Percentiles rank a stretch among this genome's conserved stretches.
phyloP scores from a whole-genome alignment of 2,113 vertebrate species.

The Geococcyx californianus region DNA sequence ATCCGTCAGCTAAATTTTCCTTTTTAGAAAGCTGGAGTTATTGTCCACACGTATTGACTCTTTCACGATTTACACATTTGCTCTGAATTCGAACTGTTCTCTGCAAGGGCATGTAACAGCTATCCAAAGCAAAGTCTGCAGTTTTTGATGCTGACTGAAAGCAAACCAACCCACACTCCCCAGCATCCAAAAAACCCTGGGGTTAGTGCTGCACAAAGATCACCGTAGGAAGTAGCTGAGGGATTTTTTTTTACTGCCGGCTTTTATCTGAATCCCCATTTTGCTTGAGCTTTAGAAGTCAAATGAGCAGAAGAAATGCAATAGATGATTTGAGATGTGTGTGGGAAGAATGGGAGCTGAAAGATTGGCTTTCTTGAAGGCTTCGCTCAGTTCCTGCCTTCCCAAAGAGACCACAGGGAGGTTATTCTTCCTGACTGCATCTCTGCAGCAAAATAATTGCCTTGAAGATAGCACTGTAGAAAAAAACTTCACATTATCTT shows the following conservation, averaged over 20 bases:
- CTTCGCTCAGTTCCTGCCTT: conserved; percentile 52
- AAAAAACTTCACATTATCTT: not conserved
- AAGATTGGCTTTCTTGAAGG: conserved; percentile 39
- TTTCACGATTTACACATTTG: not conserved
- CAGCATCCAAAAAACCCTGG: conserved; percentile 34
- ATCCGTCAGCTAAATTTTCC: not conserved
- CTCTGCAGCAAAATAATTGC: conserved; percentile 10
- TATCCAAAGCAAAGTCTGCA: not conserved
- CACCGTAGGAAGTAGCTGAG: conserved; percentile 29
- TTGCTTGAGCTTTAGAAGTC: conserved; percentile 63
- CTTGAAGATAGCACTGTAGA: not conserved
- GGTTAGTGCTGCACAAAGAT: conserved; percentile 55
- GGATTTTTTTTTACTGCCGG: not conserved
- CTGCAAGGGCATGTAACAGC: not conserved
- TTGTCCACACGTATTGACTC: not conserved
- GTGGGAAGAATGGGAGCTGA: conserved; percentile 60
- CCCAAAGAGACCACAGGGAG: not conserved
- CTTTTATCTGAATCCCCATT: conserved; percentile 56
- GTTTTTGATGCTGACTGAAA: conserved; percentile 22
- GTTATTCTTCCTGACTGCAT: conserved; percentile 50
- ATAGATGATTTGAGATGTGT: conserved; percentile 55
- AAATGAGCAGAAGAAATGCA: conserved; percentile 69
- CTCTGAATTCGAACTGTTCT: not conserved
- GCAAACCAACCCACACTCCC: not conserved
- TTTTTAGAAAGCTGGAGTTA: not conserved